phyloP scores from a whole-genome alignment of 2,888 invertebrate species.

The Phortica magna region DNA sequence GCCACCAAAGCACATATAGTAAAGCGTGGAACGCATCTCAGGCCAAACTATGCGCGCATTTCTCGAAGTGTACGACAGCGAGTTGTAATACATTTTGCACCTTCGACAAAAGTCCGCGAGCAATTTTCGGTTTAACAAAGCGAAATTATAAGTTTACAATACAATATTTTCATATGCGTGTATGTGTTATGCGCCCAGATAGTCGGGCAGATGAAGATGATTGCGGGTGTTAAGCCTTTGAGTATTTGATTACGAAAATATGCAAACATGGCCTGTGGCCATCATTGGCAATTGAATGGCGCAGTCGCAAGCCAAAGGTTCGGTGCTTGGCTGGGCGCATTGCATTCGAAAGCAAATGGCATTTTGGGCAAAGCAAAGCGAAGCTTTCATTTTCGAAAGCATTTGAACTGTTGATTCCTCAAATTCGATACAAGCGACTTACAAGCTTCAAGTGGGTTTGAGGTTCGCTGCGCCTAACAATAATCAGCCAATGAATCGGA shows the following conservation, averaged over 20 bases:
- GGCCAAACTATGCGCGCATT: no score
- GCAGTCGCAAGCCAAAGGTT: slow-evolving; percentile 4
- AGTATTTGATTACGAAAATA: slow-evolving; percentile 30
- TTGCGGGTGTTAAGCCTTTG: slow-evolving; percentile 12
- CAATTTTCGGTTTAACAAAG: slow-evolving; percentile 28
- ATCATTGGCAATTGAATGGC: background rate
- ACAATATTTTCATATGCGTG: slow-evolving; percentile 22
- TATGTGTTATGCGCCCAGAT: background rate
- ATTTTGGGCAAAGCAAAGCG: background rate
- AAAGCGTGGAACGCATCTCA: background rate
- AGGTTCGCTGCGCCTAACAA: background rate
- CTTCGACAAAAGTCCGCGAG: slow-evolving; percentile 16
- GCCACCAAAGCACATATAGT: background rate
- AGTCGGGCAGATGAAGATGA: slow-evolving; percentile 1
- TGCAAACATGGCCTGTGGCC: slow-evolving; percentile 15
- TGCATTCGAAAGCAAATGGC: background rate
- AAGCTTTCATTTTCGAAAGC: slow-evolving; percentile 33
- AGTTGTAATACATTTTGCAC: slow-evolving; percentile 27
- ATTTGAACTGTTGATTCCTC: no score
- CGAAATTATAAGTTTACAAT: slow-evolving; percentile 32
- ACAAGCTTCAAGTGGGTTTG: background rate
- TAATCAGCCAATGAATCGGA: background rate
- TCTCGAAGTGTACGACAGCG: background rate
- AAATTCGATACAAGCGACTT: background rate
- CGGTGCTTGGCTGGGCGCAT: no score